These are phyloP conservation scores for Hoplodrina ambigua DNA, from an alignment of 2,888 invertebrate species.

Conservation along the genomic window DNA sequence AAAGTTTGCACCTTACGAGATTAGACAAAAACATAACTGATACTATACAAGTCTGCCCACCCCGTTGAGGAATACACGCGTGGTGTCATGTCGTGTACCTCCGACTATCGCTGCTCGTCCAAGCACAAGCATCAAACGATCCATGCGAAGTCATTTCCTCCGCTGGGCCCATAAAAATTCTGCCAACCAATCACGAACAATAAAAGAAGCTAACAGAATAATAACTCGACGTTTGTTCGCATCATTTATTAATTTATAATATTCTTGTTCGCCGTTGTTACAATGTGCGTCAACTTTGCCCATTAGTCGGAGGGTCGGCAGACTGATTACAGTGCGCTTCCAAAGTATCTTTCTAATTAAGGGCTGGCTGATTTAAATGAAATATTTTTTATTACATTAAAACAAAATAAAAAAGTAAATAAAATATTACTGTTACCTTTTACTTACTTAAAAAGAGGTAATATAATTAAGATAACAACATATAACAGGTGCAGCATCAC, in stretches of 20 bases:
- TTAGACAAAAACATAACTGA: no score
- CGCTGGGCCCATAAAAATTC: background rate
- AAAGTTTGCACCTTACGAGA: no score
- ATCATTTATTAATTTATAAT: slow-evolving; percentile 19
- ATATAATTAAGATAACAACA: no score
- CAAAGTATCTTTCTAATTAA: slow-evolving; percentile 40
- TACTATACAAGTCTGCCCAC: no score
- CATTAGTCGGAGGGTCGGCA: slow-evolving; percentile 30
- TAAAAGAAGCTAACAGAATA: slow-evolving; percentile 31
- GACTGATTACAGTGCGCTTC: slow-evolving; percentile 51
- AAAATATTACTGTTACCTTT: no score
- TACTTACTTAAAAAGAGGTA: no score
- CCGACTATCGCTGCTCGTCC: background rate
- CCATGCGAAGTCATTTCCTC: background rate
- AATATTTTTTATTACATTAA: background rate
- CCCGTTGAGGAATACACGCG: background rate
- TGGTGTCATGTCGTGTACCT: background rate
- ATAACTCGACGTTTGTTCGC: slow-evolving; percentile 27
- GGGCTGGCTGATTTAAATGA: background rate
- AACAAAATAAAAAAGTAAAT: no score
- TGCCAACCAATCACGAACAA: slow-evolving; percentile 21
- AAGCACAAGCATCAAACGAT: background rate
- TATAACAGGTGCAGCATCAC: no score
- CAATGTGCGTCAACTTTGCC: slow-evolving; percentile 28
- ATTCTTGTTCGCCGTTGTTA: background rate